Percentiles rank a stretch among this genome's conserved stretches.
phyloP scores from a whole-genome alignment of 2,888 invertebrate species.

The Agriopis leucophaearia region DNA sequence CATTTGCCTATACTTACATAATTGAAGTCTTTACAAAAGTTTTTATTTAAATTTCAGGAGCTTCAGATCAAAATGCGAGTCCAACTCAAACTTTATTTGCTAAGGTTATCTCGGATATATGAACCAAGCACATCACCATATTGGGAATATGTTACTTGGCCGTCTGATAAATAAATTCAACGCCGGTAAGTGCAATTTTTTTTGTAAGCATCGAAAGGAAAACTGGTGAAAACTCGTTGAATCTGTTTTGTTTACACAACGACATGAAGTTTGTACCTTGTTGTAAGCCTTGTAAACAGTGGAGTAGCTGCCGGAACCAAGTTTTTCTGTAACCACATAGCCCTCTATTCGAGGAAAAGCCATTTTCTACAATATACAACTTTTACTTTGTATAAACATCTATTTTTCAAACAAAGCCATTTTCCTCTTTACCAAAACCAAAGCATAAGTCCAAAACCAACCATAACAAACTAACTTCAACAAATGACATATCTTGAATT shows the following conservation, averaged over 20 bases:
- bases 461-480: no score
- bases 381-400: background rate
- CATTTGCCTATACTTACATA: no score
- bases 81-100: background rate
- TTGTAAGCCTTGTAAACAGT: slow-evolving; percentile 93
- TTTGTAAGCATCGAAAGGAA: background rate
- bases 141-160: background rate
- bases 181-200: background rate
- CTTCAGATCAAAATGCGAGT: background rate
- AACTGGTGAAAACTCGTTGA: background rate
- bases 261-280: slow-evolving; percentile 76
- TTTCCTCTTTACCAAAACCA: background rate
- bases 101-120: background rate
- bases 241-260: slow-evolving; percentile 37
- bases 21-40: background rate
- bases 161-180: no score
- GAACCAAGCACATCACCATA: background rate
- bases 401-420: slow-evolving; percentile 2
- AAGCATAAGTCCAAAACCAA: no score
- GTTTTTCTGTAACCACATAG: slow-evolving; percentile 90
- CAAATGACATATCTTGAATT: no score
- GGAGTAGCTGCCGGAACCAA: slow-evolving; percentile 94
- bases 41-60: no score
- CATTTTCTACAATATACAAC: slow-evolving; percentile 61
- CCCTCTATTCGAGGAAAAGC: slow-evolving; percentile 88